Base-by-base conservation (phyloP, 1,140 invertebrate species). In the Arion vulgaris region DNA sequence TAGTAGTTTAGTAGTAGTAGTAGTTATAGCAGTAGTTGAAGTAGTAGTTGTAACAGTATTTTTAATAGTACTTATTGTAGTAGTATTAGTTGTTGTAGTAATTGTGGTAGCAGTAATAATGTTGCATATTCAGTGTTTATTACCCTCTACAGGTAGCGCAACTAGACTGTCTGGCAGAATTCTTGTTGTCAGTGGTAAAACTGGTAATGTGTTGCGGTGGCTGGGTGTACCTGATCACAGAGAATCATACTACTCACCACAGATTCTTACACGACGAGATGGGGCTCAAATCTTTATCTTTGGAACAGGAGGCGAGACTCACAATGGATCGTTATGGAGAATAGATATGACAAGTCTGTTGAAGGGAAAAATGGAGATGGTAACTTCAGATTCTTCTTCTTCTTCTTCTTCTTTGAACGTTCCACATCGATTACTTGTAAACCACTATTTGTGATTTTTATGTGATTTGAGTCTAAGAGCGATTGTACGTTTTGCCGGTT, bases 301-400 rank as follows among this genome's bases (percentile, higher is more conserved):
- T 88, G 95, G 95, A 28, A 96, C 96, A 0, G 96, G 95, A 7
- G 95, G 95, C 39, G 95, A 96, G 87, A 95, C 95, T 68, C 94
- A 95, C 69, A 92, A 94, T 0, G 96, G 96, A 19, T 94, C 94
- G 75, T 92, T 97, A 23, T 96, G 95, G 87, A 89, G 93, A 53
- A 92, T 96, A 28, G 89, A 94, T 4, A 91, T 96, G 19, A 88
- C 92, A 38, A 93, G 94, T 86, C 88, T 95, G 32, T 89, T 94
- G n/a, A 92, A 92, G 80, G 94, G 93, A 49, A 87, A 94, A 84
- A 94, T 93, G 0, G 81, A 93, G 88, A 94, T 93, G 91, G 94
- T 94, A 89, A 66, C 36, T 72, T 5, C n/a, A 7, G 5, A 71
- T 26, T n/a, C 5, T 74, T 34, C 26, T 39, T 72, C 26, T 26